A percentile compares a stretch with the other conserved stretches of the same genome.
Conservation (phyloP, 2,797 vertebrate species). For the Syngnathus acus region DNA sequence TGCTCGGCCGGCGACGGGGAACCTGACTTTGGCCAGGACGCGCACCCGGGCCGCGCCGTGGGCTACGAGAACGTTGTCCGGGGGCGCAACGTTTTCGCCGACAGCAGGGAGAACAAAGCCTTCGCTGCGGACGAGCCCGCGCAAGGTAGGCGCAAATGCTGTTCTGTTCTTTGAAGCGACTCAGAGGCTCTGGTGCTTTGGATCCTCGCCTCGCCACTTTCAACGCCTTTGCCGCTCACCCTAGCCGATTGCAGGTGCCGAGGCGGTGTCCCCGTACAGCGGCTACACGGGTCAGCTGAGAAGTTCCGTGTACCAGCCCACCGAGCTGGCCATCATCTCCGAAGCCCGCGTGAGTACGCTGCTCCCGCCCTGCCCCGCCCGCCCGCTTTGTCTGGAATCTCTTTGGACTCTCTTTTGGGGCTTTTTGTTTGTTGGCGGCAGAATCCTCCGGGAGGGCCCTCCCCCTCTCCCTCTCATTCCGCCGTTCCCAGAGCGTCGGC, state of each 20-base stretch:
- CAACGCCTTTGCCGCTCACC: too few relatives aligned
- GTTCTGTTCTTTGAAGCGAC: not conserved
- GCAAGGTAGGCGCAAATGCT: slow-evolving; percentile 64
- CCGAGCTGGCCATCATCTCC: slow-evolving; percentile 88
- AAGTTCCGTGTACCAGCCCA: slow-evolving; percentile 90
- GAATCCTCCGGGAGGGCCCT: slow-evolving; percentile 57
- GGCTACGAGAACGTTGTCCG: slow-evolving; percentile 94
- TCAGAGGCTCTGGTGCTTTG: not conserved
- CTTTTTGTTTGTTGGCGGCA: slow-evolving; percentile 14
- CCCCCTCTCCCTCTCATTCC: slow-evolving; percentile 47
- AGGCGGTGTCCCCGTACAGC: slow-evolving; percentile 85
- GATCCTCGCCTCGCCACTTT: not conserved
- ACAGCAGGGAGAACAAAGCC: slow-evolving; percentile 94
- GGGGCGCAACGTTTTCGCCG: slow-evolving; percentile 87
- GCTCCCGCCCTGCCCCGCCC: not conserved
- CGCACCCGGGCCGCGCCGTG: slow-evolving; percentile 73
- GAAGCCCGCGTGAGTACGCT: slow-evolving; percentile 51
- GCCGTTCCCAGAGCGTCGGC: slow-evolving; percentile 81
- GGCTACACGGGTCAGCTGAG: slow-evolving; percentile 88
- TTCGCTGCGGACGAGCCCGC: slow-evolving; percentile 91
- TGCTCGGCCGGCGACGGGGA: slow-evolving; percentile 61
- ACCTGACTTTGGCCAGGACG: slow-evolving; percentile 61
- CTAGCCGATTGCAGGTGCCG: slow-evolving; percentile 66
- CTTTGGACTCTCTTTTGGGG: too few relatives aligned
- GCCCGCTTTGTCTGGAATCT: not conserved